phyloP scores from a whole-genome alignment of 2,888 invertebrate genomes.

The Tenodera sinensis region DNA sequence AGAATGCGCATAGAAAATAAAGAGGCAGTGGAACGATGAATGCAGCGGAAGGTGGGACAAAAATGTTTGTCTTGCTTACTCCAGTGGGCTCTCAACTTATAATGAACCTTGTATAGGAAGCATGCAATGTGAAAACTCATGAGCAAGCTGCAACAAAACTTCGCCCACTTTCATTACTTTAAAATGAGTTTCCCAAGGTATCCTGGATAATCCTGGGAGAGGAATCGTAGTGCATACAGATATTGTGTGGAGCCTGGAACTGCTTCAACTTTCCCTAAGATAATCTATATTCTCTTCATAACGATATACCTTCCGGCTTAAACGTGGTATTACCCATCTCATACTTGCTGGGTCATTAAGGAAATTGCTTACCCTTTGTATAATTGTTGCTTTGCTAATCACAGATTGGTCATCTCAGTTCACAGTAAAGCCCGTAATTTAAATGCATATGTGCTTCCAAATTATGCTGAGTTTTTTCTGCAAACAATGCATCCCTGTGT shows the following conservation, averaged over 20 bases:
- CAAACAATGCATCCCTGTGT: too few relatives aligned
- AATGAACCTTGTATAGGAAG: not conserved
- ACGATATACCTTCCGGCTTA: not conserved
- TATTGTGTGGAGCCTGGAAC: not conserved
- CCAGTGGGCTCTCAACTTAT: not conserved
- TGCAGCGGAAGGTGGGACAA: not conserved
- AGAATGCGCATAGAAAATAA: not conserved
- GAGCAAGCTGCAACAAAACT: not conserved
- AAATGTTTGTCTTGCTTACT: not conserved
- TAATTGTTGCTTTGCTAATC: too few relatives aligned
- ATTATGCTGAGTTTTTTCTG: too few relatives aligned
- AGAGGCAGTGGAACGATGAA: not conserved
- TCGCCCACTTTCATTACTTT: not conserved
- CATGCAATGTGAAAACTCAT: not conserved
- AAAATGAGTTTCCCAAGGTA: not conserved
- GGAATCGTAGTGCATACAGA: not conserved
- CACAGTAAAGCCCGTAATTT: too few relatives aligned
- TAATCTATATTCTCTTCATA: not conserved
- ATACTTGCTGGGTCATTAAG: not conserved
- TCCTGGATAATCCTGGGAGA: not conserved
- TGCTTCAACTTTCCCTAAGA: not conserved
- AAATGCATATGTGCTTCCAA: too few relatives aligned
- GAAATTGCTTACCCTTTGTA: not conserved
- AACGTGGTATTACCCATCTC: not conserved
- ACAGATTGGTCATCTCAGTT: too few relatives aligned